Conservation (phyloP, 2,888 invertebrate species). For the Blera fallax region DNA sequence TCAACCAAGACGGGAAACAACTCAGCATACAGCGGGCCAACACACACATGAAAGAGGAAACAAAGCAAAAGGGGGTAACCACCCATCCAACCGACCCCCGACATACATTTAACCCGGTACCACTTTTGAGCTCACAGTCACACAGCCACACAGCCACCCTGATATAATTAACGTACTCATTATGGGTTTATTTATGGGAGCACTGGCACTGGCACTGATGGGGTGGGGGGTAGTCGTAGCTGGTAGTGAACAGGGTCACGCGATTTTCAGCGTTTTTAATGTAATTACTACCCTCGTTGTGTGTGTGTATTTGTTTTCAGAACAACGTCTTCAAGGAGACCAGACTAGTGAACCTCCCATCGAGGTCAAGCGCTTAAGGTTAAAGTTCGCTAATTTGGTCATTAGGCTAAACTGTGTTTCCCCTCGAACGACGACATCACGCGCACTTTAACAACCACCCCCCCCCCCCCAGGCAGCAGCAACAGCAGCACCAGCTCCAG, state of each 20-base stretch:
- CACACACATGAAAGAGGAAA: background rate
- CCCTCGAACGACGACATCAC: background rate
- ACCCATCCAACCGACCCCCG: background rate
- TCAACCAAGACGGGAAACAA: background rate
- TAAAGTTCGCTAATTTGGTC: constrained; percentile 50
- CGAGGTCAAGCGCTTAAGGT: constrained; percentile 38
- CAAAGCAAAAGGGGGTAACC: background rate
- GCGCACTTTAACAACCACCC: background rate
- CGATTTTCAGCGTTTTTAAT: constrained; percentile 43
- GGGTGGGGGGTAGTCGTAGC: background rate
- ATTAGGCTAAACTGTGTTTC: constrained; percentile 33
- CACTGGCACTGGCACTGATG: background rate
- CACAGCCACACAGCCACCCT: background rate
- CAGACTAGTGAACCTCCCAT: constrained; percentile 6
- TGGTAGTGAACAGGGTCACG: constrained; percentile 17
- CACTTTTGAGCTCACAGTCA: background rate
- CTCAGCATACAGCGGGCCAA: background rate
- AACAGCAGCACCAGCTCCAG: no score
- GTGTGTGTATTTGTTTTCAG: background rate
- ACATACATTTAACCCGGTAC: background rate
- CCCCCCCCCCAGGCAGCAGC: background rate
- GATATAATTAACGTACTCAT: constrained; percentile 29
- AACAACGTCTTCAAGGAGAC: constrained; percentile 2
- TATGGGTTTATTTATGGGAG: constrained; percentile 35
- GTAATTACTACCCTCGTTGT: background rate